phyloP scores from a whole-genome alignment of 2,888 invertebrate species.

The Rhagonycha lutea region DNA sequence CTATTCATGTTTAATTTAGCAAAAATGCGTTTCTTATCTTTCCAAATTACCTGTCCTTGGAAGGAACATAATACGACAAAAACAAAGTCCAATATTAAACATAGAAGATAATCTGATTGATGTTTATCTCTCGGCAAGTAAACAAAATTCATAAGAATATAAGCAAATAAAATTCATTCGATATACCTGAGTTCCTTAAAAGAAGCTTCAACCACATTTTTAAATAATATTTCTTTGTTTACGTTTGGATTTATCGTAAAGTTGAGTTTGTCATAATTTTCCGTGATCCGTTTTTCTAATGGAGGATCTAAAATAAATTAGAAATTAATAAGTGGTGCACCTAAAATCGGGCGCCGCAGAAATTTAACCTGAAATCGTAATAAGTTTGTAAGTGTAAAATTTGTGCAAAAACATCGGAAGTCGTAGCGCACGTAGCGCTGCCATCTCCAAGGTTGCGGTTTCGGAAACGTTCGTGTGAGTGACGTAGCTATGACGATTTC shows the following conservation, averaged over 20 bases:
- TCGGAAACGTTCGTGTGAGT: slow-evolving; percentile 25
- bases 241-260: neutral
- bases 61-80: neutral
- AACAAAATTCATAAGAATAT: neutral
- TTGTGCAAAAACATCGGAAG: neutral
- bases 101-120: neutral
- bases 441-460: slow-evolving; percentile 23
- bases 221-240: neutral
- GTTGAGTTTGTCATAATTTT: neutral
- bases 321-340: neutral
- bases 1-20: neutral
- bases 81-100: neutral
- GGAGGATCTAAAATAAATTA: neutral
- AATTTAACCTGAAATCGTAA: neutral
- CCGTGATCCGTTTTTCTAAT: neutral
- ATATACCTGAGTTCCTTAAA: neutral
- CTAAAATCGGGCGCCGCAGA: neutral
- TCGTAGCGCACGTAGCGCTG: slow-evolving; percentile 11
- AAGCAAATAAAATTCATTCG: neutral
- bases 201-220: neutral
- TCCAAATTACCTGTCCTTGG: neutral
- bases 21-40: neutral
- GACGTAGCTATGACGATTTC: slow-evolving; percentile 27
- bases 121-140: neutral
- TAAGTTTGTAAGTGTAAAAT: neutral